A percentile compares a stretch with the other conserved stretches of the same genome.
Conservation (phyloP, 2,888 invertebrate genomes). For the Apomyelois bistriatella region DNA sequence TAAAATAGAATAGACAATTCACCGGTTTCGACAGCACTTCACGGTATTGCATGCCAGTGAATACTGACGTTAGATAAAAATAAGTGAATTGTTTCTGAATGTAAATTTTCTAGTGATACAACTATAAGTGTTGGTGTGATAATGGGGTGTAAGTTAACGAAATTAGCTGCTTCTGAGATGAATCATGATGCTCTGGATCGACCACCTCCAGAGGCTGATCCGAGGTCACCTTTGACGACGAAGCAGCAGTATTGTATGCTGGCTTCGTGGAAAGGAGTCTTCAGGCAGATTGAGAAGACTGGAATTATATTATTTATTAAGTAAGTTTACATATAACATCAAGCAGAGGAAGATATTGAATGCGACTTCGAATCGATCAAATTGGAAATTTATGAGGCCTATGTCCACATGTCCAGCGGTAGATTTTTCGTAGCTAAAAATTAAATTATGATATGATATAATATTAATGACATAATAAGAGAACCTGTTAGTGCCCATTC, state of each 20-base stretch:
- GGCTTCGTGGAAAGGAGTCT: slow-evolving; percentile 95
- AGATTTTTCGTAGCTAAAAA: no score
- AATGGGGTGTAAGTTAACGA: slow-evolving; percentile 89
- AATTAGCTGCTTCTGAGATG: slow-evolving; percentile 81
- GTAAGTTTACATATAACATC: slow-evolving; percentile 83
- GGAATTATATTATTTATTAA: slow-evolving; percentile 93
- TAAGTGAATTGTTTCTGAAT: slow-evolving; percentile 11
- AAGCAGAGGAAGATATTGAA: no score
- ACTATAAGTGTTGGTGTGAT: slow-evolving; percentile 14
- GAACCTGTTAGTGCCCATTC: no score
- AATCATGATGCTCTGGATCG: slow-evolving; percentile 71
- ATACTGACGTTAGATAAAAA: not conserved
- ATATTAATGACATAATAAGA: no score
- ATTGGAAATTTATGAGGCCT: no score
- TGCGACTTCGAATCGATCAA: no score
- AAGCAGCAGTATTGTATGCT: slow-evolving; percentile 93
- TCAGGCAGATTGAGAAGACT: slow-evolving; percentile 91
- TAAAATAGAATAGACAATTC: slow-evolving; percentile 19
- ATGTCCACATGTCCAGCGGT: no score
- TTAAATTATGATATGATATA: no score
- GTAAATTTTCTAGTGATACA: not conserved
- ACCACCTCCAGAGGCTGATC: slow-evolving; percentile 85
- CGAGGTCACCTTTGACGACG: slow-evolving; percentile 88
- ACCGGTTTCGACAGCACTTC: slow-evolving; percentile 12
- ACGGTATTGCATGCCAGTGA: slow-evolving; percentile 12